phyloP scores from a whole-genome alignment of 2,888 invertebrate genomes.

The Aporophyla nigra region DNA sequence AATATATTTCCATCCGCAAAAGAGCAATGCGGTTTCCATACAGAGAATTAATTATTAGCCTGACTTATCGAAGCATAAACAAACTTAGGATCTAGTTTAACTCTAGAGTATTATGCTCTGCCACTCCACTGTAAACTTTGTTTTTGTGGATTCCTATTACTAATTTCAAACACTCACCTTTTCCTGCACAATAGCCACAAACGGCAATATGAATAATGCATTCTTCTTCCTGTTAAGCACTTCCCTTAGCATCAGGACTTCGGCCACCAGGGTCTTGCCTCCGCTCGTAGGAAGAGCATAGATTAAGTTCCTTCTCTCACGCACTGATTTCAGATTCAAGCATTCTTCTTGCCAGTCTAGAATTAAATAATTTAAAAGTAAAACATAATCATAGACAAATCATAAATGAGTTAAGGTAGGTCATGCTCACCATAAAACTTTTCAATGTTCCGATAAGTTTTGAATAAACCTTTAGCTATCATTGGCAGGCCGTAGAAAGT shows the following conservation, averaged over 20 bases:
- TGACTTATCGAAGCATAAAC: not conserved
- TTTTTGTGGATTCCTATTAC: not conserved
- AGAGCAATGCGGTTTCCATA: not conserved
- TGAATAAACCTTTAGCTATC: constrained; percentile 93
- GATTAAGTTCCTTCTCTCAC: constrained; percentile 94
- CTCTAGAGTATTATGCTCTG: not conserved
- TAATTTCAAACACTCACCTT: constrained; percentile 92
- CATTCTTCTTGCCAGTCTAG: constrained; percentile 99
- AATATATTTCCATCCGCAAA: not conserved
- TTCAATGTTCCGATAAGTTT: constrained; percentile 94
- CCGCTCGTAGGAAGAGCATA: constrained; percentile 99
- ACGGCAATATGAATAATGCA: constrained; percentile 97
- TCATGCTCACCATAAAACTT: constrained; percentile 94
- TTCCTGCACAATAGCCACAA: constrained; percentile 99
- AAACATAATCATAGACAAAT: not conserved
- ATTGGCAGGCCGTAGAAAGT: constrained; percentile 95
- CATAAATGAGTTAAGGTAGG: not conserved
- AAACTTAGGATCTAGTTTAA: not conserved
- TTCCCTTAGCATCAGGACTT: constrained; percentile 97
- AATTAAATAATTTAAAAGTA: constrained; percentile 5
- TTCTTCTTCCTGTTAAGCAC: constrained; percentile 95
- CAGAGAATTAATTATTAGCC: not conserved
- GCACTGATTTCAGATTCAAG: constrained; percentile 94
- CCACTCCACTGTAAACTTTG: not conserved
- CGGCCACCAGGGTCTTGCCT: constrained; percentile 99